Evolutionary conservation across 1,140 invertebrate genomes (phyloP), one percentile per base, ranked within the genome.

Genomic region (Atta texana): DNA sequence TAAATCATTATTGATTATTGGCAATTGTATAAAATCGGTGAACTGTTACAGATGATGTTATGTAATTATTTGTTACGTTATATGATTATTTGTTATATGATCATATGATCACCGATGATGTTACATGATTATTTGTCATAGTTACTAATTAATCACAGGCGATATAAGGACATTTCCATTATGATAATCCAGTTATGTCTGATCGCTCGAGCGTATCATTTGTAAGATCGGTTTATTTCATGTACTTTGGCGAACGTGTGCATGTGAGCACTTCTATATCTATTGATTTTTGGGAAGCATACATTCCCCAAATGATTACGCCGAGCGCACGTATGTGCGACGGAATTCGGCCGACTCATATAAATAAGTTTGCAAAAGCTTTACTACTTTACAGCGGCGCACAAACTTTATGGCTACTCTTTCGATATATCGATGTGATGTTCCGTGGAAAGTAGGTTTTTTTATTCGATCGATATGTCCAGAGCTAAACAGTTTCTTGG

Each of bases 291-390:
- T 28, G 14, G 69, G 39, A 7, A 49, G 6, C 69, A 49, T 84
- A 69, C 55, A 61, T 82, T 84, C 18, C 69, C 69, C 55, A 75
- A 84, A 84, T 84, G 80, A 84, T 84, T 75, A 51, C 39, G n/a
- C 12, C 55, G 39, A 34, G 18, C 44, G n/a, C 78, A 74, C 53
- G 55, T 74, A 82, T 12, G 44, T 64, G 64, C 77, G 55, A 84
- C 69, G 80, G 80, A 75, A 84, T 84, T 84, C 69, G 28, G n/a
- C 3, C 34, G 34, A 34, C 31, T 28, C 28, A 55, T 61, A 75
- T 84, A 84, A 84, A 84, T 84, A 84, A 75, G 69, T 63, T 74
- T 34, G 80, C 80, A 84, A 84, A 75, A 84, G 69, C 80, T 75
- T 82, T 57, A 57, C 66, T 81, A 18, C 78, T 68, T 82, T 82